A percentile compares a stretch with the other conserved stretches of the same genome.
These are phyloP conservation scores for Heliangelus exortis DNA, from an alignment of 2,797 vertebrate genomes.

Conservation along the genomic window DNA sequence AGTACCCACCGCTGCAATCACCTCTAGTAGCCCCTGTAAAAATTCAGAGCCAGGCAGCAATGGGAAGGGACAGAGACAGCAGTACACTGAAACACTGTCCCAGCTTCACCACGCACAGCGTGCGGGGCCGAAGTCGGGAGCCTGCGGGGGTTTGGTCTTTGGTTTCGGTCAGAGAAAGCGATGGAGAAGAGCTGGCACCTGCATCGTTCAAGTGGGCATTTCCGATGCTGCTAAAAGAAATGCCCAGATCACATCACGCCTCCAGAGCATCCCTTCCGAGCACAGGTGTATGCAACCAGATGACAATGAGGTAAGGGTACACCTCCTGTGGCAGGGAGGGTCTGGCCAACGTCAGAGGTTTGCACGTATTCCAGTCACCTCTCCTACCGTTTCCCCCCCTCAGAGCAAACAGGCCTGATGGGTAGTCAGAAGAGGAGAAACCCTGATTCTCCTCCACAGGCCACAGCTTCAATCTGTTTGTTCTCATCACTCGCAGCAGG, in stretches of 20 bases:
- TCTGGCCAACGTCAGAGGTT: background rate
- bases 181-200: background rate
- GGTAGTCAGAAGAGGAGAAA: slow-evolving; percentile 35
- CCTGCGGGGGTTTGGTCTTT: background rate
- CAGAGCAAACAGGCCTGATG: slow-evolving; percentile 55
- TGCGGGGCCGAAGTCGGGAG: background rate
- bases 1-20: background rate
- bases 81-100: background rate
- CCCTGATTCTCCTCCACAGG: slow-evolving; percentile 57
- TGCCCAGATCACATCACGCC: background rate
- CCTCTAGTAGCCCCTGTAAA: background rate
- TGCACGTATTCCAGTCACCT: background rate
- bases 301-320: background rate
- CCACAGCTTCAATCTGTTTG: slow-evolving; percentile 52
- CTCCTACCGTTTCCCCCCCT: background rate
- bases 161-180: background rate
- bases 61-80: background rate
- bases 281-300: background rate
- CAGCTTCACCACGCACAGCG: background rate
- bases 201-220: background rate
- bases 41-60: background rate
- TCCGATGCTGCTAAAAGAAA: slow-evolving; percentile 9
- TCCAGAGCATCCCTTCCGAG: background rate
- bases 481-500: slow-evolving; percentile 24
- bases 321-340: background rate